Evolutionary conservation across 2,797 vertebrate species (phyloP), one percentile per base, ranked within the genome.

Genomic region (Onychomys torridus): DNA sequence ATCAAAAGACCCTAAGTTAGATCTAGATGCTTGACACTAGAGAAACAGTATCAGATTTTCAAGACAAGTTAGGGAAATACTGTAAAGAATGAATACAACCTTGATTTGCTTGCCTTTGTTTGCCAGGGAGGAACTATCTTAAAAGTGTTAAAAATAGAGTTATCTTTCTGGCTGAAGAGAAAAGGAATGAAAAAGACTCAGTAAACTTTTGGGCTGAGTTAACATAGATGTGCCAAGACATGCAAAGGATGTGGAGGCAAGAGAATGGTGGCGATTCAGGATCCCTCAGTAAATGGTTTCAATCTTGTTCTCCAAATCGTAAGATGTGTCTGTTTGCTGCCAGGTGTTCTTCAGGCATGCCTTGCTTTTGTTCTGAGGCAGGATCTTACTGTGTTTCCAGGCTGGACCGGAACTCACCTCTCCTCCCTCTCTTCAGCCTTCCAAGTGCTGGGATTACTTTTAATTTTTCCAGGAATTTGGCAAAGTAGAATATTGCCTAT

Each of bases 121-220:
- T 78, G 43, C 23, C 95, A 23, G 61, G 40, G 40, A 97, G 73
- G 79, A 95, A 90, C 71, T 90, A 19, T 55, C 23, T 93, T 91
- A 40, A 55, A 91, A 83, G 21, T 76, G 13, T 91, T 93, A 61
- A 88, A 49, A 83, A 57, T 93, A 73, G 16, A 85, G 32, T 55
- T 93, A 61, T 95, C 63, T 93, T 96, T 91, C 86, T 94, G 75
- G 57, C 91, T 91, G 43, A 92, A 90, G 52, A 96, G 81, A 89
- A 95, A 95, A 88, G 76, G 49, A 91, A 83, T 92, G 76, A 89
- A 91, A 93, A 93, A 79, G 32, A 67, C 34, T 52, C 52, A 40
- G 87, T 95, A 59, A 93, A 34, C 52, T 96, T 96, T 90, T 75
- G 94, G 67, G 37, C 34, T 81, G 76, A 91, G 65, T 97, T 90